Base-by-base conservation (phyloP, 2,888 invertebrate species). In the Sesia bembeciformis region DNA sequence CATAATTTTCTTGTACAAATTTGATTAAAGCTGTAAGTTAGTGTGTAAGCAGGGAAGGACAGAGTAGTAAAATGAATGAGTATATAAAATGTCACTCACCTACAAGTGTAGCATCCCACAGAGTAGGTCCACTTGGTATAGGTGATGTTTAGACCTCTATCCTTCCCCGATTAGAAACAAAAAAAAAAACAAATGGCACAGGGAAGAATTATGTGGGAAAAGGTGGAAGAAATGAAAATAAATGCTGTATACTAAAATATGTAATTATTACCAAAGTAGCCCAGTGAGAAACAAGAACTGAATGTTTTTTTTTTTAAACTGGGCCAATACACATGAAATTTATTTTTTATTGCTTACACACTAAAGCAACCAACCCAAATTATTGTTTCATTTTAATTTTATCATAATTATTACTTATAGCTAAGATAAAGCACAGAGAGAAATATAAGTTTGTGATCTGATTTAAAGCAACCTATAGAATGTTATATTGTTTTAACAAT, bases 41-140 rank as follows among this genome's bases (percentile, higher is more conserved):
- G 58, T 71, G 68, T 70, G 66, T 69, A 78, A 81, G 80, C 90
- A 90, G 91, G 92, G 91, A 91, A 92, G 92, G 91, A 92, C 92
- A 91, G 92, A 92, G 91, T 74, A 63, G 73, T 61, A 73, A 67
- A 70, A 67, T 75, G 58, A 67, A 65, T 61, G 68, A 66, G 66
- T 60, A 67, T 64, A 72, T 62, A 70, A 63, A 65, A 70, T 66
- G 59, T 58, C 69, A 89, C 88, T 87, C 89, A 89, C 89, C 89
- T 81, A 81, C 82, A 85, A 85, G 85, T 82, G 84, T 80, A 77
- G 78, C 79, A 76, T 78, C 70, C 75, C 65, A 65, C 65, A 61
- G 61, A 70, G 68, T 73, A 70, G 78, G 78, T 79, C 81, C 80
- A 85, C 86, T 86, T 83, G 86, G 68, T 74, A 79, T 78, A 88